These are phyloP conservation scores for Euzophera pinguis DNA, from an alignment of 2,888 invertebrate species.

Conservation along the genomic window DNA sequence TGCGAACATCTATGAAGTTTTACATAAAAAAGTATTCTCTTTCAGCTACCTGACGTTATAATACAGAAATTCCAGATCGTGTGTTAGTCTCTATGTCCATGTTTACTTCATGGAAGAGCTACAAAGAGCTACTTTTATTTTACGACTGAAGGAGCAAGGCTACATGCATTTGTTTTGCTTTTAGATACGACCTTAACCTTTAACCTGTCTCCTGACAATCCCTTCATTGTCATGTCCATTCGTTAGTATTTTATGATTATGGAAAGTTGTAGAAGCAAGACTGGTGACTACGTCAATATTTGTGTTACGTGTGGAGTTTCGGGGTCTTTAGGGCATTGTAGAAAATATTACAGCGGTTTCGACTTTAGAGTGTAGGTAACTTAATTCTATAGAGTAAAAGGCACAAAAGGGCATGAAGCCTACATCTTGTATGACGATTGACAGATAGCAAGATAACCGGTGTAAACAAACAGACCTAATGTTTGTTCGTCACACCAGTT, in stretches of 20 bases:
- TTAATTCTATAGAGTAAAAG: too few species aligned
- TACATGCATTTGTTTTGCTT: neutral
- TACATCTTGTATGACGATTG: too few species aligned
- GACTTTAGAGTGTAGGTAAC: neutral
- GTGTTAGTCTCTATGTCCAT: neutral
- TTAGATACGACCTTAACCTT: neutral
- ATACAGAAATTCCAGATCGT: too few species aligned
- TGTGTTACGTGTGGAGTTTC: neutral
- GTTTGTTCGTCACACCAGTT: too few species aligned
- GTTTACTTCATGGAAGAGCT: neutral
- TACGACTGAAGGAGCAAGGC: neutral
- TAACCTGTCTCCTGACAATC: too few species aligned
- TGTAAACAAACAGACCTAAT: too few species aligned
- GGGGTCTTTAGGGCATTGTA: neutral
- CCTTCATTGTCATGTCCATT: too few species aligned
- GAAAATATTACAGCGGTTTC: neutral
- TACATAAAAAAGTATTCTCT: too few species aligned
- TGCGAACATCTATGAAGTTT: too few species aligned
- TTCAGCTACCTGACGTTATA: too few species aligned
- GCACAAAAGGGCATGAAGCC: too few species aligned
- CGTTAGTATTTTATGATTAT: neutral
- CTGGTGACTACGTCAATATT: neutral
- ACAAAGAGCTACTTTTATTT: neutral
- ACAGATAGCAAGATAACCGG: too few species aligned
- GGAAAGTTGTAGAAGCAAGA: neutral